These are phyloP conservation scores for Asobara japonica DNA, from an alignment of 1,140 invertebrate species.

Conservation along the genomic window DNA sequence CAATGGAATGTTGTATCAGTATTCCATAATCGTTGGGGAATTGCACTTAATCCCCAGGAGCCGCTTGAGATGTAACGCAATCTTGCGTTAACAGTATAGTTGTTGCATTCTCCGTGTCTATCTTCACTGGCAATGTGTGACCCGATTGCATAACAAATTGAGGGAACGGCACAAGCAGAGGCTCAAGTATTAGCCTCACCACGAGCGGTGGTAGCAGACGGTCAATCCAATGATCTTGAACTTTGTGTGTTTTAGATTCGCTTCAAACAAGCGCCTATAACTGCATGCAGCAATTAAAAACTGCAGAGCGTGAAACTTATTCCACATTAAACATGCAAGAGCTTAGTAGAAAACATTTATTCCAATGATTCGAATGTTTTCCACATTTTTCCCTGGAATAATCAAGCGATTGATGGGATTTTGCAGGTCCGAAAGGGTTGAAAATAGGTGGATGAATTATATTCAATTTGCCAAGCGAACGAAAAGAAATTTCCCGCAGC, in stretches of 20 bases:
- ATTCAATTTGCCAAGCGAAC: neutral
- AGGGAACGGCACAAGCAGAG: neutral
- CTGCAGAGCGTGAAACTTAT: too few relatives aligned
- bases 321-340: too few relatives aligned
- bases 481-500: too few relatives aligned
- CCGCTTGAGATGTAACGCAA: neutral
- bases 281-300: neutral
- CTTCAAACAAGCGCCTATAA: neutral
- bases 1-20: neutral
- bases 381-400: neutral
- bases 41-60: neutral
- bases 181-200: neutral
- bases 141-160: constrained; percentile 8
- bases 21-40: neutral
- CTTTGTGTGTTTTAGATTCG: neutral
- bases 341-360: neutral
- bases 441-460: neutral
- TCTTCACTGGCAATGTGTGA: constrained; percentile 4
- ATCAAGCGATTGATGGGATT: neutral
- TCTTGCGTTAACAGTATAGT: neutral
- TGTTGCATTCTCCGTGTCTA: neutral
- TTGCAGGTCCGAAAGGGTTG: neutral
- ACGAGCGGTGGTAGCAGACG: constrained; percentile 1
- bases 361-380: neutral
- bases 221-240: constrained; percentile 13